Evolutionary conservation across 1,140 invertebrate species (phyloP).

Genomic region (Drosophila elegans): DNA sequence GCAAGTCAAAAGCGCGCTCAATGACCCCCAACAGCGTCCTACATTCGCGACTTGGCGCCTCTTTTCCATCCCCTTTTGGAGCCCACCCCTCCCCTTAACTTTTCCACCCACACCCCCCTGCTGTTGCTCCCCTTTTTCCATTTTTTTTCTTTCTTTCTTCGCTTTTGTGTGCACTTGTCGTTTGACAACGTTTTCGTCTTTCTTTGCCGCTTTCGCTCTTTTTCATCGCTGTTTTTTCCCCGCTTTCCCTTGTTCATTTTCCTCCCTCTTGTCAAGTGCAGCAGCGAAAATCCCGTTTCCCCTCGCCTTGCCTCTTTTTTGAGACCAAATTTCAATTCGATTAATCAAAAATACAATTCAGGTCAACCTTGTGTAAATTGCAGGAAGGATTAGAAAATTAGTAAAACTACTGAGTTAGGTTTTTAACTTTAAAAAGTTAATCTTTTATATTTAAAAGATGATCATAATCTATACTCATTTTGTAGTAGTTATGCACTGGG

Average conservation of each 20-base stretch:
- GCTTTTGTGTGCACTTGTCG: slow-evolving; percentile 59
- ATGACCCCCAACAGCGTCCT: slow-evolving; percentile 67
- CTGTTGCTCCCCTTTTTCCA: slow-evolving; percentile 21
- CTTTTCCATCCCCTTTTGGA: background rate
- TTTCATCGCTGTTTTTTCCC: slow-evolving; percentile 11
- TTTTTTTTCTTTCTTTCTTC: slow-evolving; percentile 7
- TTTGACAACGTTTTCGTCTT: slow-evolving; percentile 57
- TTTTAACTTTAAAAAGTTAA: too few relatives aligned
- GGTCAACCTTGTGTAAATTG: slow-evolving; percentile 16
- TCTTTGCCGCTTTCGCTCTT: slow-evolving; percentile 40
- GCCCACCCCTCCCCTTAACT: background rate
- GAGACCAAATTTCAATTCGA: slow-evolving; percentile 32
- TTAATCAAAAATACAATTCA: slow-evolving; percentile 43
- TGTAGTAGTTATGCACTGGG: too few relatives aligned
- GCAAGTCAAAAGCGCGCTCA: slow-evolving; percentile 39
- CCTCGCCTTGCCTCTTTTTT: background rate
- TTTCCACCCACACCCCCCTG: background rate
- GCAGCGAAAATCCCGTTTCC: slow-evolving; percentile 30
- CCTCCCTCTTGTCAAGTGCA: slow-evolving; percentile 29
- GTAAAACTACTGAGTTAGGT: background rate
- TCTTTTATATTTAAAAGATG: too few relatives aligned
- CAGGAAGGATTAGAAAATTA: slow-evolving; percentile 3
- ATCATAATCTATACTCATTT: too few relatives aligned
- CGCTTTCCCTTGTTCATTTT: slow-evolving; percentile 18
- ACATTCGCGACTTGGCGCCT: slow-evolving; percentile 52